Evolutionary conservation across 92 coral and sea anemone species (phyloP).

Genomic region (Pocillopora grandis): DNA sequence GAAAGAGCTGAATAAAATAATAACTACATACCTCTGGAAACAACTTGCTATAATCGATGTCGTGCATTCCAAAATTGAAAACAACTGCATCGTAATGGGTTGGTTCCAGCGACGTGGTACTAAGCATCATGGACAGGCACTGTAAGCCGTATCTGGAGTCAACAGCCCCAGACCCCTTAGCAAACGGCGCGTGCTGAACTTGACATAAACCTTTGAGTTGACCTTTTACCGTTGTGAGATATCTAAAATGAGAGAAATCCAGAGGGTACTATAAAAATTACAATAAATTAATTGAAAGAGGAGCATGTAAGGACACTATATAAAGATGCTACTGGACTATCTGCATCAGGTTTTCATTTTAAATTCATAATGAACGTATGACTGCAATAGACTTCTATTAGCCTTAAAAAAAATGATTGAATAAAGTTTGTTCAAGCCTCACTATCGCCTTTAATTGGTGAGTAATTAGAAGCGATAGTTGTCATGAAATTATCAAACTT

Average conservation of each 20-base stretch:
- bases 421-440: too few species aligned
- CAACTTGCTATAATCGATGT: conserved; percentile 72
- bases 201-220: conserved; percentile 72
- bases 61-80: conserved; percentile 95
- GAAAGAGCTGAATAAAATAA: not conserved
- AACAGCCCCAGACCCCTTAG: conserved; percentile 83
- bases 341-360: too few species aligned
- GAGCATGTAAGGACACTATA: too few species aligned
- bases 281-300: not conserved
- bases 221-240: conserved; percentile 55
- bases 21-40: conserved; percentile 72
- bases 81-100: conserved; percentile 83
- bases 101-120: conserved; percentile 74
- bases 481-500: too few species aligned
- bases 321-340: too few species aligned
- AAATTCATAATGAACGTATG: too few species aligned
- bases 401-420: too few species aligned
- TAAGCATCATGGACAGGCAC: conserved; percentile 80
- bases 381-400: too few species aligned
- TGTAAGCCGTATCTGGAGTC: conserved; percentile 81
- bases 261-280: not conserved
- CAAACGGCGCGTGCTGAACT: conserved; percentile 91
- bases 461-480: too few species aligned
- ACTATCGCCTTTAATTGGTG: too few species aligned
- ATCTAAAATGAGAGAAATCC: conserved; percentile 37